Evolutionary conservation across 2,888 invertebrate genomes (phyloP).

Genomic region (Doris montereyensis): DNA sequence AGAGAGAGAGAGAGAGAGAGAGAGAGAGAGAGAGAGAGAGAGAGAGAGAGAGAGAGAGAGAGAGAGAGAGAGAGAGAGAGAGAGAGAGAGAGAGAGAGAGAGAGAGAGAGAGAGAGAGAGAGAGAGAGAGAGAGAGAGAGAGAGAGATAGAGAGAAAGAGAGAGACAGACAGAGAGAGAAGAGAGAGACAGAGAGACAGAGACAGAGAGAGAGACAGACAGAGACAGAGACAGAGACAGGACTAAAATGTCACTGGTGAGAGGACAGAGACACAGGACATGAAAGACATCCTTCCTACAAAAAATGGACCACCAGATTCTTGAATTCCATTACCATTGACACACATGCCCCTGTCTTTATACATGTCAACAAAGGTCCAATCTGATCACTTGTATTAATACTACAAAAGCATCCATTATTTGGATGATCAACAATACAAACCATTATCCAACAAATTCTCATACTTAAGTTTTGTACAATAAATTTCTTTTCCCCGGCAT

Average conservation of each 20-base stretch:
- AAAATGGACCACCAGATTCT: too few species aligned
- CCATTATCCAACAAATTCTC: too few species aligned
- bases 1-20: neutral
- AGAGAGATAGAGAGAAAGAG: neutral
- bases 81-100: slow-evolving; percentile 22
- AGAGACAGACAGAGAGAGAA: neutral
- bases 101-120: slow-evolving; percentile 20
- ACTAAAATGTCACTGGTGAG: neutral
- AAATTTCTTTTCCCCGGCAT: too few species aligned
- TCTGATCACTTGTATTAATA: too few species aligned
- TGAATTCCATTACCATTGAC: too few species aligned
- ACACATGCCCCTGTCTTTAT: too few species aligned
- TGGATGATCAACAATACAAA: too few species aligned
- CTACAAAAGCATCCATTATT: too few species aligned
- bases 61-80: neutral
- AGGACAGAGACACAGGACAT: too few species aligned
- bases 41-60: neutral
- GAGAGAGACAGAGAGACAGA: neutral
- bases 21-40: neutral
- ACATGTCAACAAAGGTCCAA: too few species aligned
- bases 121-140: neutral
- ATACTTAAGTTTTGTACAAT: too few species aligned
- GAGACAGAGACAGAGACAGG: neutral
- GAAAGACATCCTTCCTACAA: too few species aligned
- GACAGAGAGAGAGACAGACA: neutral